Conservation (phyloP, 1,140 invertebrate genomes). For the Phthorimaea operculella region DNA sequence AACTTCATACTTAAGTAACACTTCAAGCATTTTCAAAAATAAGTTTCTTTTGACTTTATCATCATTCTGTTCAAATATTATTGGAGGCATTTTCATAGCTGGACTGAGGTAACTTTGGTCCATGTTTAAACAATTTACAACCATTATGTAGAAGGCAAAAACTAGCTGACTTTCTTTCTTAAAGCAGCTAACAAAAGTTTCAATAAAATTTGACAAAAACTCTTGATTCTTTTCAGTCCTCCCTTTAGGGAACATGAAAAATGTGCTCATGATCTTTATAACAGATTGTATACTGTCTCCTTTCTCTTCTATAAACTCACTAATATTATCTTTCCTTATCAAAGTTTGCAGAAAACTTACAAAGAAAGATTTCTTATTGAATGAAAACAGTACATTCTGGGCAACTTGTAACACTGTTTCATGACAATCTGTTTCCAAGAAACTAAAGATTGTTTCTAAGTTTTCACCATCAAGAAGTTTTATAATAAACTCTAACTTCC, state of each 20-base stretch:
- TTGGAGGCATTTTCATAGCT: slow-evolving; percentile 36
- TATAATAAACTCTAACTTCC: slow-evolving; percentile 52
- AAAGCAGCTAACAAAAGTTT: slow-evolving; percentile 44
- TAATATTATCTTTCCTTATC: slow-evolving; percentile 47
- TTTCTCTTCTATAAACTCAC: slow-evolving; percentile 43
- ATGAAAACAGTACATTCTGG: slow-evolving; percentile 44
- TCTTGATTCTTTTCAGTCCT: slow-evolving; percentile 28
- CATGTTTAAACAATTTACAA: slow-evolving; percentile 36
- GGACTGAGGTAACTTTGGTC: slow-evolving; percentile 44
- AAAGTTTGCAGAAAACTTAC: slow-evolving; percentile 47
- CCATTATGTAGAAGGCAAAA: slow-evolving; percentile 55
- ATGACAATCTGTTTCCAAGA: slow-evolving; percentile 31
- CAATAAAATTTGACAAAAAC: slow-evolving; percentile 46
- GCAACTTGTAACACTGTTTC: slow-evolving; percentile 35
- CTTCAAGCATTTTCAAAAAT: slow-evolving; percentile 45
- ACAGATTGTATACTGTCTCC: slow-evolving; percentile 55
- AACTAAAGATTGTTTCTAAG: slow-evolving; percentile 48
- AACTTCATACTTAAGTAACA: slow-evolving; percentile 42
- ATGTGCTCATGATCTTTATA: slow-evolving; percentile 47
- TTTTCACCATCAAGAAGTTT: slow-evolving; percentile 44
- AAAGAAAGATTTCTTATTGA: slow-evolving; percentile 41
- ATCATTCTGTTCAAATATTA: slow-evolving; percentile 39
- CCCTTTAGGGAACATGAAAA: slow-evolving; percentile 46
- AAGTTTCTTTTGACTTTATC: slow-evolving; percentile 45
- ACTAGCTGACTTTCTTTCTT: slow-evolving; percentile 43